A percentile compares a stretch with the other conserved stretches of the same genome.
These are phyloP conservation scores for Trochalopteron elliotii DNA, from an alignment of 2,113 vertebrate species.

Conservation along the genomic window DNA sequence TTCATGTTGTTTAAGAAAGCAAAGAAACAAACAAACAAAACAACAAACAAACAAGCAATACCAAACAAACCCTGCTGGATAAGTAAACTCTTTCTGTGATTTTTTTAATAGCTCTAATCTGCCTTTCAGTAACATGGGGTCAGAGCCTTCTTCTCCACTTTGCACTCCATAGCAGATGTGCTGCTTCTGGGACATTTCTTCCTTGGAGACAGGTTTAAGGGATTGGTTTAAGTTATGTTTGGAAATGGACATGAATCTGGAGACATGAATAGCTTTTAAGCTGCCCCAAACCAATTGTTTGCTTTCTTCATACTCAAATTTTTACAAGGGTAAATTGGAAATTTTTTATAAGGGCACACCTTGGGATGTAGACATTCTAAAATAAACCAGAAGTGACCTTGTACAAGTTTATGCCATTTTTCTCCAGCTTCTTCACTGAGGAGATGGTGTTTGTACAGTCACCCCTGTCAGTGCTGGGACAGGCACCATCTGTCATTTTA, in stretches of 20 bases:
- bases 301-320: neutral
- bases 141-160: neutral
- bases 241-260: neutral
- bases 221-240: neutral
- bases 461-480: slow-evolving; percentile 1
- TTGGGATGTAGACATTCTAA: neutral
- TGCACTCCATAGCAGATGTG: fast-evolving
- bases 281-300: neutral
- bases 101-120: neutral
- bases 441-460: neutral
- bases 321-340: neutral
- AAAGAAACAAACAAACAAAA: neutral
- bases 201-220: neutral
- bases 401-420: neutral
- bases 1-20: neutral
- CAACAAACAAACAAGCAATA: neutral
- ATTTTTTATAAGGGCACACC: neutral
- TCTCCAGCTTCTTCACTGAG: neutral
- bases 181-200: neutral
- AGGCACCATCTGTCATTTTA: slow-evolving; percentile 33
- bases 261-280: neutral
- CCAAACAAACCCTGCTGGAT: neutral
- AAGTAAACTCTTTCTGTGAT: neutral
- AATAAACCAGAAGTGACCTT: neutral
- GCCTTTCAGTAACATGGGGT: fast-evolving